Percentiles rank a stretch among this genome's conserved stretches.
These are phyloP conservation scores for Selene dorsalis DNA, from an alignment of 2,797 vertebrate species.

Conservation along the genomic window DNA sequence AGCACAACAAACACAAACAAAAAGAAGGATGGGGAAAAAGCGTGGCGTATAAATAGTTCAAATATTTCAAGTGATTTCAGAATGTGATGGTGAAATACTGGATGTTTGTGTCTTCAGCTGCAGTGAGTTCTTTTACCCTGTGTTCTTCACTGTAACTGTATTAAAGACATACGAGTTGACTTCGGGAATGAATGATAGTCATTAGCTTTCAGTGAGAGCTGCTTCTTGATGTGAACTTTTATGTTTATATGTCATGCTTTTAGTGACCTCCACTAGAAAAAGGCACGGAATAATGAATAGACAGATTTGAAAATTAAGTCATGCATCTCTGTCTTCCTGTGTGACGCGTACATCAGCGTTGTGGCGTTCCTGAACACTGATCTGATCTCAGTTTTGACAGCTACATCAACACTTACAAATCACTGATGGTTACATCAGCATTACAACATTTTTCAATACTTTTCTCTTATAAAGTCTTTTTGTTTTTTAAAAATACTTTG, in stretches of 20 bases:
- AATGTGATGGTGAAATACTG: slow-evolving; percentile 80
- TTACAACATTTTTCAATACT: slow-evolving; percentile 67
- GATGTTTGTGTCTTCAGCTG: slow-evolving; percentile 77
- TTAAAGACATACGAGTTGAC: slow-evolving; percentile 19
- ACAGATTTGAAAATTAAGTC: neutral
- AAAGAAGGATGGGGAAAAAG: slow-evolving; percentile 62
- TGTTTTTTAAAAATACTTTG: slow-evolving; percentile 56
- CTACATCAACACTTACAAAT: slow-evolving; percentile 48
- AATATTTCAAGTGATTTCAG: slow-evolving; percentile 84
- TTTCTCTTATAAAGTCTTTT: slow-evolving; percentile 45
- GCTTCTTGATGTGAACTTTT: neutral
- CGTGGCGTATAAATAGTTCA: slow-evolving; percentile 80
- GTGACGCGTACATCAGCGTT: slow-evolving; percentile 22
- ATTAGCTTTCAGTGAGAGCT: slow-evolving; percentile 11
- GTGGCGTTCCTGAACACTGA: slow-evolving; percentile 24
- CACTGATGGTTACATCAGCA: slow-evolving; percentile 57
- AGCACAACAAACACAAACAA: slow-evolving; percentile 75
- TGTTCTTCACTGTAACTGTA: slow-evolving; percentile 59
- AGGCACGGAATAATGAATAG: neutral
- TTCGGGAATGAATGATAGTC: slow-evolving; percentile 7
- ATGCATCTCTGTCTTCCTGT: neutral
- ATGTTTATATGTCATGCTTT: neutral
- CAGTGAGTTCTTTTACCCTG: slow-evolving; percentile 40
- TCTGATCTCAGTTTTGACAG: slow-evolving; percentile 51
- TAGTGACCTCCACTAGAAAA: neutral